Evolutionary conservation across 1,140 invertebrate genomes (phyloP), one percentile per base, ranked within the genome.

Genomic region (Himalopsyche phryganea): DNA sequence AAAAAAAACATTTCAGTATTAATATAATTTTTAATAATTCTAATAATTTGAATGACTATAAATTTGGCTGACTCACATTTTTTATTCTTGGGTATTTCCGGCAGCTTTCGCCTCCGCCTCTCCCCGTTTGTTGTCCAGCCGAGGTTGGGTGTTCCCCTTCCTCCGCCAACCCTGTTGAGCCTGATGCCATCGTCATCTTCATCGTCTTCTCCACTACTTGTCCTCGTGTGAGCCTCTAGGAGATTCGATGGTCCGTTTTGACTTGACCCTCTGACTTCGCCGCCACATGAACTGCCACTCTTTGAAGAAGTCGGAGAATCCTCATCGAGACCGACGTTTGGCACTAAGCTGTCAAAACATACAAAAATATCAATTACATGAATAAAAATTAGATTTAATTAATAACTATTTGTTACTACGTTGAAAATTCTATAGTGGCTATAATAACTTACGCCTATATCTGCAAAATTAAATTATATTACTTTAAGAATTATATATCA

Each of bases 41-140:
- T 46, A 46, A 19, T 9, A 9, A n/a, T n/a, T 28, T 28, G 9
- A 28, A 28, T 28, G 23, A 28, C 9, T 28, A 40, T 15, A n/a
- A 3, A 15, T 15, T n/a, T 40, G 38, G 5, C 3, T 4, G 32
- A 76, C 82, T 85, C 78, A 91, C 89, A 84, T 83, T 90, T 90
- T 74, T 88, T 89, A 64, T 86, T 87, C 72, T 91, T 92, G 4
- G 90, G 91, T 65, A 92, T 91, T 78, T 93, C 90, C 9, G 91
- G 91, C 18, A 92, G 73, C 75, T 90, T 90, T 71, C 91, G 78
- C 62, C 91, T 79, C 66, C 86, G 80, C 46, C 89, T 78, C 68
- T 88, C 86, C 10, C 81, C 81, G 4, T 63, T 66, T 58, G 51
- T 66, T 18, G 52, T 50, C 55, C 59, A 66, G 67, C 65, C 33